phyloP scores from a whole-genome alignment of 2,888 invertebrate genomes.

The Dynastes tityus region DNA sequence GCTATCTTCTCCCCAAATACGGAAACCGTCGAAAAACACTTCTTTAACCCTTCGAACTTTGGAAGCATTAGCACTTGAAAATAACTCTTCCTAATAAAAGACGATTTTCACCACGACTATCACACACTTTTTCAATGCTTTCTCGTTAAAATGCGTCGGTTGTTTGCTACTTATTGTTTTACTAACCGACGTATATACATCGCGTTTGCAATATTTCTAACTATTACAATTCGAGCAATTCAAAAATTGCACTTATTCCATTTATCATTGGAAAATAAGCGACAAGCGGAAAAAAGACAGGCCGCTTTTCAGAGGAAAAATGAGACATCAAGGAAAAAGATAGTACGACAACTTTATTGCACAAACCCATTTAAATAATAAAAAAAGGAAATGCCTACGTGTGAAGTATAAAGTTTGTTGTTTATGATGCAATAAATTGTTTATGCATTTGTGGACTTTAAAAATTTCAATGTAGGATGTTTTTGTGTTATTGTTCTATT shows the following conservation, averaged over 20 bases:
- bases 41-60: conserved; percentile 51
- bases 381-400: neutral
- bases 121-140: too few species aligned
- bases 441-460: neutral
- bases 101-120: too few species aligned
- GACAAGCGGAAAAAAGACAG: neutral
- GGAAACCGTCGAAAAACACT: conserved; percentile 57
- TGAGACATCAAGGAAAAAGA: too few species aligned
- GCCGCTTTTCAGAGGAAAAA: too few species aligned
- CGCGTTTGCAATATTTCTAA: too few species aligned
- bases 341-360: neutral
- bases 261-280: conserved; percentile 1
- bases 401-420: neutral
- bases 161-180: too few species aligned
- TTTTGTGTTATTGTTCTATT: too few species aligned
- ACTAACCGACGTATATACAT: too few species aligned
- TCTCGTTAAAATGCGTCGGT: too few species aligned
- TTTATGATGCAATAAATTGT: neutral
- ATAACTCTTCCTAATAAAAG: too few species aligned
- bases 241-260: neutral
- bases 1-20: conserved; percentile 55
- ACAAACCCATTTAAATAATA: neutral
- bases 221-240: neutral
- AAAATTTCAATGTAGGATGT: too few species aligned
- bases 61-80: conserved; percentile 13